Percentiles rank a stretch among this genome's conserved stretches.
Evolutionary conservation across 2,888 invertebrate species (phyloP).

Genomic region (Scelioninae gen. 2): DNA sequence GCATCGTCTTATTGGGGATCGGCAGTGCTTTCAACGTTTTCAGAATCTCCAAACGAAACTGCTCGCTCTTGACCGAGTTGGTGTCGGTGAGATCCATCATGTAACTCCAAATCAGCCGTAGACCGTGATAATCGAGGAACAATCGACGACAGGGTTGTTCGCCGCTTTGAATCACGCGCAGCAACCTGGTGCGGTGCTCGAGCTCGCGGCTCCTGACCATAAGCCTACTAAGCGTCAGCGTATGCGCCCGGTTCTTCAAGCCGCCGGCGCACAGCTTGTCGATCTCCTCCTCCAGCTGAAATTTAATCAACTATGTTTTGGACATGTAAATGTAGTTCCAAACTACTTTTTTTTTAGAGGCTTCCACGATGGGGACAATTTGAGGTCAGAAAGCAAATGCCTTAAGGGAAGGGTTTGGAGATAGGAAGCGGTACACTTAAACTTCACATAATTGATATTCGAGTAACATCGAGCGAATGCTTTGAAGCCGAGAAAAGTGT

Average conservation of each 20-base stretch:
- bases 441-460: no score
- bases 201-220: conserved; percentile 94
- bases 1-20: conserved; percentile 93
- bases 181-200: conserved; percentile 84
- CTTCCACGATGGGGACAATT: no score
- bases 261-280: conserved; percentile 86
- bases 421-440: no score
- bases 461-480: no score
- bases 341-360: conserved; percentile 19
- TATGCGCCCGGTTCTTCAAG: conserved; percentile 92
- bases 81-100: conserved; percentile 84
- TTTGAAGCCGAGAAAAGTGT: no score
- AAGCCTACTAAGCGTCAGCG: conserved; percentile 90
- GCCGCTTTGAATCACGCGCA: conserved; percentile 86
- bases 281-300: conserved; percentile 92
- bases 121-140: conserved; percentile 95
- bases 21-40: conserved; percentile 90
- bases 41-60: conserved; percentile 80
- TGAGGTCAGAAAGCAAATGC: no score
- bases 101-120: conserved; percentile 93
- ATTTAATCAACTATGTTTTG: conserved; percentile 51
- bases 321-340: conserved; percentile 44
- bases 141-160: conserved; percentile 89
- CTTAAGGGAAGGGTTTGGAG: no score
- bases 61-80: conserved; percentile 75